Conservation (phyloP, 2,888 invertebrate species). For the Penaeus monodon region DNA sequence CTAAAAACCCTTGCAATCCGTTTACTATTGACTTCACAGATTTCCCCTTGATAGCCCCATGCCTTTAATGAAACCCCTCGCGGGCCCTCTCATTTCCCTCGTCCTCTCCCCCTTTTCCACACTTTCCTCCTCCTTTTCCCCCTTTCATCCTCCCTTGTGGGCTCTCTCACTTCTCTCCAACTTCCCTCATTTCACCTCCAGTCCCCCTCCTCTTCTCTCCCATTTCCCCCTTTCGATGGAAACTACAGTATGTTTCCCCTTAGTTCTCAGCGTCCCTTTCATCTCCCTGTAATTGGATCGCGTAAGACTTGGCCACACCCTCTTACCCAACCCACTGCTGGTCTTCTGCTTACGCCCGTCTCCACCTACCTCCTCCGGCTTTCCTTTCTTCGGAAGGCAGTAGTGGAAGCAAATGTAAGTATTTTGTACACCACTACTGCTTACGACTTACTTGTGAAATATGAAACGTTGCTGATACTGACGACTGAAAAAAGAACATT, state of each 20-base stretch:
- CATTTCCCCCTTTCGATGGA: no score
- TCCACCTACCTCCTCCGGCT: no score
- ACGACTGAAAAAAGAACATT: no score
- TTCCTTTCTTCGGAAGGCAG: no score
- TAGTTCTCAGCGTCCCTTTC: background rate
- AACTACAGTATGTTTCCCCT: no score
- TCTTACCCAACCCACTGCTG: background rate
- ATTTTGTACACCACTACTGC: no score
- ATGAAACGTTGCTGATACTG: no score
- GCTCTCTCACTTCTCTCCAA: background rate
- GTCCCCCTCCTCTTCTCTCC: background rate
- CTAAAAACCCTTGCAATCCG: no score
- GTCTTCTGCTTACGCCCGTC: no score
- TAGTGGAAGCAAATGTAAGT: no score
- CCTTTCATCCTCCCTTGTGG: background rate
- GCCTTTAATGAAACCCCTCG: background rate
- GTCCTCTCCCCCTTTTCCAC: background rate
- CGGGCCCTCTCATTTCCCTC: background rate
- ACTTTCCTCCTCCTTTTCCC: background rate
- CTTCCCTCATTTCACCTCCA: background rate
- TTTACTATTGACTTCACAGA: no score
- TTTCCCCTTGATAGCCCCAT: background rate
- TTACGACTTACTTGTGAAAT: no score
- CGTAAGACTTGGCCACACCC: constrained; percentile 25
- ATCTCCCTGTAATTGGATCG: constrained; percentile 30